Base-by-base conservation (phyloP, 2,113 vertebrate genomes). In the Saccopteryx bilineata region DNA sequence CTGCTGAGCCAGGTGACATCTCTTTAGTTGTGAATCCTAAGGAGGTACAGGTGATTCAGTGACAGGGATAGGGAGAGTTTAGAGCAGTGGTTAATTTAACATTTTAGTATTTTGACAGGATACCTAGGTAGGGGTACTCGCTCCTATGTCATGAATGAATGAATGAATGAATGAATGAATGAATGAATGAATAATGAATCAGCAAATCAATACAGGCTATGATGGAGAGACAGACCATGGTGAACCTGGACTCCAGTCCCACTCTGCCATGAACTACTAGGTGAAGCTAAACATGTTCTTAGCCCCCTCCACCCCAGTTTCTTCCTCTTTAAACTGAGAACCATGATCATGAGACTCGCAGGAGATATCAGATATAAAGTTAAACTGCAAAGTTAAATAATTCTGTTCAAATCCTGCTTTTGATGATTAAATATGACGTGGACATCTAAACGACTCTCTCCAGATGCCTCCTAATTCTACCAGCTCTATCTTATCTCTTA, bases 371-470 rank as follows among this genome's bases (percentile, higher is more conserved):
- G 63, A 46, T 65, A 50, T 18, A 81, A 93, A 92, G 17, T 81
- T 60, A 93, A 54, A 74, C 58, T 93, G 76, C 48, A 18, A 82
- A 94, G 48, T n/a, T 48, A 94, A 93, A 66, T 63, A 75, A 81
- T 69, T 91, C 31, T 56, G 6, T 92, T 39, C 76, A 80, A 85
- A 72, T 87, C 63, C 68, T 95, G 58, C 11, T 6, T 84, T 93
- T 90, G 65, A 80, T 89, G 23, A 56, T 82, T 94, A 86, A 95
- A 28, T 78, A 63, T 60, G n/a, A 93, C 54, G 52, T 87, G 31
- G 50, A 69, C n/a, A 63, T 80, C 83, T 93, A 82, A 84, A 69
- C 79, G 39, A 61, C 26, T 90, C 24, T 28, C 19, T 87, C 17
- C 26, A 56, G 54, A 80, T 7, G 10, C 31, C 68, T 9, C 17